These are phyloP conservation scores for Cebidichthys violaceus DNA, from an alignment of 2,113 vertebrate genomes.

Conservation along the genomic window DNA sequence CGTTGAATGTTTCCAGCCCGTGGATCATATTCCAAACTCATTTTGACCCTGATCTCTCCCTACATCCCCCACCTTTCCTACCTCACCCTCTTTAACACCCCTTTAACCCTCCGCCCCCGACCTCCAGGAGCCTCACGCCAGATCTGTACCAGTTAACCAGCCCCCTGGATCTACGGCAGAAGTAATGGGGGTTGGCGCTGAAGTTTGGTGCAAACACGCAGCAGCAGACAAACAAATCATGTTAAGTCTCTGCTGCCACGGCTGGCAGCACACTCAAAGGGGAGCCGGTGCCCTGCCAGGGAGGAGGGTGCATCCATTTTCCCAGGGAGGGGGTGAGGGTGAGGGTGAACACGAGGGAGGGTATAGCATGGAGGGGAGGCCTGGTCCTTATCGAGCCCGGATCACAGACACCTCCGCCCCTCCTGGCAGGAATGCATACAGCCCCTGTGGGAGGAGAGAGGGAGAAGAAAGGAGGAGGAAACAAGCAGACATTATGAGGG, in stretches of 20 bases:
- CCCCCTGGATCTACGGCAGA: conserved; percentile 56
- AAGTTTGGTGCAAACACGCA: conserved; percentile 66
- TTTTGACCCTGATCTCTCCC: conserved; percentile 54
- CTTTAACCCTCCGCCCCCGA: conserved; percentile 47
- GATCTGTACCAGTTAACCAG: conserved; percentile 64
- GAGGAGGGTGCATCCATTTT: conserved; percentile 78
- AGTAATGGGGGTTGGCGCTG: conserved; percentile 64
- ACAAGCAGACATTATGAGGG: conserved; percentile 71
- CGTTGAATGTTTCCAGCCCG: conserved; percentile 59
- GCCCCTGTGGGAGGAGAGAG: conserved; percentile 67
- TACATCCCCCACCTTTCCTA: conserved; percentile 33
- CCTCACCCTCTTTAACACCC: conserved; percentile 68
- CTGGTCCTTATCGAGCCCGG: conserved; percentile 74
- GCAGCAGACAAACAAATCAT: conserved; percentile 80
- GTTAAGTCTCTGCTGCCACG: conserved; percentile 77
- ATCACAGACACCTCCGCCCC: conserved; percentile 82
- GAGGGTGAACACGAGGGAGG: conserved; percentile 61
- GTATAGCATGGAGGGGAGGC: conserved; percentile 55
- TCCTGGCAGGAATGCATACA: conserved; percentile 84
- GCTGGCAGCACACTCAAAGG: conserved; percentile 75
- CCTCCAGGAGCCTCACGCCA: conserved; percentile 50
- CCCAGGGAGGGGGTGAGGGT: conserved; percentile 77
- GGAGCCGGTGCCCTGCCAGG: conserved; percentile 73
- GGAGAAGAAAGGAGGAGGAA: conserved; percentile 64
- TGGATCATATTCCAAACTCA: conserved; percentile 66